Evolutionary conservation across 2,113 vertebrate genomes (phyloP).

Genomic region (Anguilla rostrata): DNA sequence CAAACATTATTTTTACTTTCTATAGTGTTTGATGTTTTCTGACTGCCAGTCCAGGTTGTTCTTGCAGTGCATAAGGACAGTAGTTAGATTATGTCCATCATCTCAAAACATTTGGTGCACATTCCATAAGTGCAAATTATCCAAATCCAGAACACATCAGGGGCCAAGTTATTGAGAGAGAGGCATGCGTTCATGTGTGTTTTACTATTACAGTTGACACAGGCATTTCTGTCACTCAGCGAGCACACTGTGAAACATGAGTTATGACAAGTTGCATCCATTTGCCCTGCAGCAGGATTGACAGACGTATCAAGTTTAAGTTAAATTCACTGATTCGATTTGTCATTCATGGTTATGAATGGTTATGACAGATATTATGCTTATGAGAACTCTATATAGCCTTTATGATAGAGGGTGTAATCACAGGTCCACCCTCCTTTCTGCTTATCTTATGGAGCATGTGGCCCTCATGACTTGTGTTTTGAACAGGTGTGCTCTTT

Average conservation of each 20-base stretch:
- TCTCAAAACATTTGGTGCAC: no score
- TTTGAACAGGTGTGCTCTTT: slow-evolving; percentile 55
- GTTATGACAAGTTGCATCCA: not conserved
- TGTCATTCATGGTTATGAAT: not conserved
- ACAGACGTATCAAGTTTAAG: not conserved
- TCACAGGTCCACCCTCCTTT: not conserved
- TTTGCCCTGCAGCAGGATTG: not conserved
- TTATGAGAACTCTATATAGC: not conserved
- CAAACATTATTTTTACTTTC: no score
- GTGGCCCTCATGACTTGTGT: slow-evolving; percentile 54
- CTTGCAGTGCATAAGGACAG: no score
- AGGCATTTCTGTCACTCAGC: not conserved
- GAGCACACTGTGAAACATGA: not conserved
- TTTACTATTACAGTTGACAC: not conserved
- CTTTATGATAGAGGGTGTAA: not conserved
- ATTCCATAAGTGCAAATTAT: no score
- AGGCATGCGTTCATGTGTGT: not conserved
- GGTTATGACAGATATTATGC: not conserved
- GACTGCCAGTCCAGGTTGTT: no score
- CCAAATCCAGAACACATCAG: no score
- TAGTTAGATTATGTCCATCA: no score
- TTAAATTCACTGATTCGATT: not conserved
- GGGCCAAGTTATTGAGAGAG: not conserved
- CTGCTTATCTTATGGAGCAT: slow-evolving; percentile 44
- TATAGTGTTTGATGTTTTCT: no score